Evolutionary conservation across 2,113 vertebrate genomes (phyloP).

Genomic region (Psittacus erithacus): DNA sequence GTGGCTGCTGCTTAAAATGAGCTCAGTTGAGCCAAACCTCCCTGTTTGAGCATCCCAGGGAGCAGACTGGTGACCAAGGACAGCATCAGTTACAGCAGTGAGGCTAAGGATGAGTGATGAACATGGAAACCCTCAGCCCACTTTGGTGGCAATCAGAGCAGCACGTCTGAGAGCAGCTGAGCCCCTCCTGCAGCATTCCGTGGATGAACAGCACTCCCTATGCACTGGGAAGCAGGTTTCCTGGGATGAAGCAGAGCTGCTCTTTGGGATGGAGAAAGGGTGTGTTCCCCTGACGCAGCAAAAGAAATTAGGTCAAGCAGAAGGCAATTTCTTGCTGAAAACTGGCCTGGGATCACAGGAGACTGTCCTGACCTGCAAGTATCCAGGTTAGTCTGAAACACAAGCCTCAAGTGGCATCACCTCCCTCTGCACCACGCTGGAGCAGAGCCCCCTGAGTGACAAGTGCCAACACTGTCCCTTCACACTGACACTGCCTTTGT

Average conservation of each 20-base stretch:
- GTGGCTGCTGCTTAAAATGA: rapidly evolving
- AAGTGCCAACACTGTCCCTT: background rate
- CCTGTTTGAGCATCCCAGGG: background rate
- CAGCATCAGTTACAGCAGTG: rapidly evolving
- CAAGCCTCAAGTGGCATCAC: background rate
- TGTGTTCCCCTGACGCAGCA: background rate
- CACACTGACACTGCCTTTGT: background rate
- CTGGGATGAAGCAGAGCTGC: background rate
- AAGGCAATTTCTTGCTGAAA: background rate
- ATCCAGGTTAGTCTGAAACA: constrained; percentile 6
- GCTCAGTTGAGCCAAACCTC: background rate
- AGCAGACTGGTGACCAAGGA: background rate
- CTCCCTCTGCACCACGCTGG: background rate
- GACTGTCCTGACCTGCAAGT: background rate
- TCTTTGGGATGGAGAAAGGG: background rate
- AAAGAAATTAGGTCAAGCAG: constrained; percentile 4
- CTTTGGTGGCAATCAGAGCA: rapidly evolving
- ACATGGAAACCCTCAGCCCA: rapidly evolving
- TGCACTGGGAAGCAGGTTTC: background rate
- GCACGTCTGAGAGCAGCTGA: background rate
- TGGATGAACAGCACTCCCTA: background rate
- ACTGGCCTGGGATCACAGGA: background rate
- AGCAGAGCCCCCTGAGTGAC: background rate
- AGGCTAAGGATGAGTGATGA: rapidly evolving
- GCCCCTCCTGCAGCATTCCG: background rate